Conservation (phyloP, 2,888 invertebrate genomes). For the Diarsia dahlii region DNA sequence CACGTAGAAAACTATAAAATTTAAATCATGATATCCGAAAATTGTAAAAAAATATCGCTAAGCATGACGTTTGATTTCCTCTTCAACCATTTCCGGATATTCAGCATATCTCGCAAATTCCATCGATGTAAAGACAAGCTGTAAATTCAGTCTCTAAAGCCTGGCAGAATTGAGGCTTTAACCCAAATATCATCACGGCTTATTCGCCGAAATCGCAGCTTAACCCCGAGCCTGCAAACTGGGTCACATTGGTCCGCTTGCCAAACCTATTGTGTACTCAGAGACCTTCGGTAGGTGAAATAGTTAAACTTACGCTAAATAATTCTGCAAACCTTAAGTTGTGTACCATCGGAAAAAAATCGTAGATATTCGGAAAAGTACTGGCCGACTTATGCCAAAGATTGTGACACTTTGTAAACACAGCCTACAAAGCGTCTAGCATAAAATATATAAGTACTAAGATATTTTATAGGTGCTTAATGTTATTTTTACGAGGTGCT, state of each 20-base stretch:
- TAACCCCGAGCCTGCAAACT: constrained; percentile 35
- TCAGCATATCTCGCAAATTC: background rate
- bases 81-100: background rate
- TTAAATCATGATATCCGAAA: background rate
- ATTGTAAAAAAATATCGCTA: background rate
- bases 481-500: constrained; percentile 24
- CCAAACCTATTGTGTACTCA: constrained; percentile 39
- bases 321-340: constrained; percentile 37
- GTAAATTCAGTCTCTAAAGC: constrained; percentile 19
- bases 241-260: constrained; percentile 36
- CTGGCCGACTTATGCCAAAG: background rate
- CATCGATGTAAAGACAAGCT: constrained; percentile 9
- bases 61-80: background rate
- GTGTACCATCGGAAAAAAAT: constrained; percentile 17
- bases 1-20: background rate
- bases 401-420: constrained; percentile 12
- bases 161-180: constrained; percentile 40
- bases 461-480: constrained; percentile 3
- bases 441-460: constrained; percentile 15
- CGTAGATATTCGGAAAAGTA: constrained; percentile 19
- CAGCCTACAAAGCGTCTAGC: constrained; percentile 3
- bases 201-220: constrained; percentile 35
- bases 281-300: constrained; percentile 15
- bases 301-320: constrained; percentile 36
- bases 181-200: constrained; percentile 54